These are phyloP conservation scores for Pollimyrus isidori DNA, from an alignment of 2,113 vertebrate species.

Conservation along the genomic window DNA sequence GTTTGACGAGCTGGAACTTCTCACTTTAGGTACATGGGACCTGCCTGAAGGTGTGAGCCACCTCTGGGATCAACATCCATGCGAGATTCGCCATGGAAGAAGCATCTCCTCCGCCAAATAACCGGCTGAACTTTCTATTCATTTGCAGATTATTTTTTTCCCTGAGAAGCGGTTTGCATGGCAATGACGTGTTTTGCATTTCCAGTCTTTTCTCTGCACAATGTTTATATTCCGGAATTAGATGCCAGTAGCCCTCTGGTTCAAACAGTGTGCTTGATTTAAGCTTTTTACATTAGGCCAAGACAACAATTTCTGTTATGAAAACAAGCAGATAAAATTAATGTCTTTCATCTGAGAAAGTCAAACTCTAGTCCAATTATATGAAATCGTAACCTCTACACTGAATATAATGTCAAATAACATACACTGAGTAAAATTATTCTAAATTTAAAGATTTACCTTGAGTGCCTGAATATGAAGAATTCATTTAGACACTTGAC, in stretches of 20 bases:
- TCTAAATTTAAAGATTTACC: background rate
- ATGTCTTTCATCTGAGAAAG: background rate
- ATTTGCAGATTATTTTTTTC: constrained; percentile 48
- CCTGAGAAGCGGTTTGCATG: constrained; percentile 48
- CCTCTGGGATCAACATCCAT: constrained; percentile 55
- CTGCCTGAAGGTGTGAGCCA: constrained; percentile 48
- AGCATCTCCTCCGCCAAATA: constrained; percentile 53
- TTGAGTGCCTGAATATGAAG: background rate
- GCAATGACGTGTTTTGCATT: constrained; percentile 42
- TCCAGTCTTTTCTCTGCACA: constrained; percentile 45
- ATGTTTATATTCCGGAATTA: constrained; percentile 44
- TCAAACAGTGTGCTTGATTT: background rate
- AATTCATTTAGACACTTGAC: background rate
- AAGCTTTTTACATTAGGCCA: background rate
- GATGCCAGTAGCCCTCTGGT: background rate
- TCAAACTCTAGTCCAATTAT: background rate
- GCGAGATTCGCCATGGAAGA: constrained; percentile 55
- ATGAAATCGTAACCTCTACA: background rate
- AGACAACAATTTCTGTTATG: constrained; percentile 1
- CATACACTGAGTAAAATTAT: background rate
- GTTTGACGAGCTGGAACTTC: constrained; percentile 47
- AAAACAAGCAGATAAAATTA: background rate
- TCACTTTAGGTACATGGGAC: constrained; percentile 54
- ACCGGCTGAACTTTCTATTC: constrained; percentile 54
- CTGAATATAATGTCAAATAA: background rate